phyloP scores from a whole-genome alignment of 2,797 vertebrate species.

The Graptemys geographica region DNA sequence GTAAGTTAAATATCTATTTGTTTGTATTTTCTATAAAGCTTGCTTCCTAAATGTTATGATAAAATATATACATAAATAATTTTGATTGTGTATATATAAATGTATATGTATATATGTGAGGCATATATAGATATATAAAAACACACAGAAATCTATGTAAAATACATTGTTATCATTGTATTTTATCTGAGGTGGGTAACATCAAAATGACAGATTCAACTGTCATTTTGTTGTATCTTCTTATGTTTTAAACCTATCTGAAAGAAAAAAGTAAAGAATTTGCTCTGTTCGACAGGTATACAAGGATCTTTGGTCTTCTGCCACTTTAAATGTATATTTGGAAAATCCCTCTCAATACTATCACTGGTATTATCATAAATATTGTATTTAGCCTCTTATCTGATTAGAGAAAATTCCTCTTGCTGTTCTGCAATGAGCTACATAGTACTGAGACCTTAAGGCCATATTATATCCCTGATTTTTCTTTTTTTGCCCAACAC shows the following conservation, averaged over 20 bases:
- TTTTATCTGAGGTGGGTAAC: constrained; percentile 82
- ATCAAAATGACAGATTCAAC: constrained; percentile 78
- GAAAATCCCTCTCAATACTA: not conserved
- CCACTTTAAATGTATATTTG: constrained; percentile 27
- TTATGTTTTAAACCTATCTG: constrained; percentile 82
- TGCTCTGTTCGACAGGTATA: constrained; percentile 71
- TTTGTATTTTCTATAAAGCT: constrained; percentile 64
- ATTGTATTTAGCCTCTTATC: not conserved
- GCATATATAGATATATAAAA: constrained; percentile 80
- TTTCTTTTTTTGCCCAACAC: not conserved
- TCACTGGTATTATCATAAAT: not conserved
- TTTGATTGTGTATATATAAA: constrained; percentile 76
- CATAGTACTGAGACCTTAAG: not conserved
- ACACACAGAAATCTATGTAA: constrained; percentile 77
- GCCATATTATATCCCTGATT: not conserved
- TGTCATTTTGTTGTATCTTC: constrained; percentile 83
- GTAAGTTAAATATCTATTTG: constrained; percentile 38
- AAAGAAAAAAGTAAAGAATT: constrained; percentile 80
- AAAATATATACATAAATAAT: constrained; percentile 73
- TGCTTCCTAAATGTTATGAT: constrained; percentile 68
- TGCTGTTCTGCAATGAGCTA: not conserved
- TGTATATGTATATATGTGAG: constrained; percentile 76
- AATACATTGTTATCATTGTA: constrained; percentile 81
- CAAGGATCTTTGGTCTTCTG: constrained; percentile 30
- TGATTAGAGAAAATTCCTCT: not conserved